These are phyloP conservation scores for Orthosia incerta DNA, from an alignment of 2,888 invertebrate species.

Conservation along the genomic window DNA sequence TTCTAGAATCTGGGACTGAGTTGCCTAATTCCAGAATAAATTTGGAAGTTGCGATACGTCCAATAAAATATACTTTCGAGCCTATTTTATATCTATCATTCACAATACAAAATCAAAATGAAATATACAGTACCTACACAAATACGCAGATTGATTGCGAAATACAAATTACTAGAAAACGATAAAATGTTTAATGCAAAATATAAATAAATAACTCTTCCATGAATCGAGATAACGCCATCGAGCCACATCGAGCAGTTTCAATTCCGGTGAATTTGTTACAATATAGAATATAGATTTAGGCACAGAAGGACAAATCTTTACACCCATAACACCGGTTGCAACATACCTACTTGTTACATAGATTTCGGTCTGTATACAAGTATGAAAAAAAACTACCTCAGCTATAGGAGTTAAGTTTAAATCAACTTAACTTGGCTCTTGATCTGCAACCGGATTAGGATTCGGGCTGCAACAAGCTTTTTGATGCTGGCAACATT, in stretches of 20 bases:
- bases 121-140: conserved; percentile 33
- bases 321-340: not conserved
- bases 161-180: conserved; percentile 35
- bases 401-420: too few relatives aligned
- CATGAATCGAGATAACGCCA: conserved; percentile 43
- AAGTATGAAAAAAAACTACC: too few relatives aligned
- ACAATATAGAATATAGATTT: not conserved
- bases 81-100: conserved; percentile 17
- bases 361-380: too few relatives aligned
- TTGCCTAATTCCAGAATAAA: not conserved
- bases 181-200: conserved; percentile 52
- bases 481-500: not conserved
- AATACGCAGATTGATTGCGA: conserved; percentile 32
- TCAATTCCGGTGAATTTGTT: conserved; percentile 39
- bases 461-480: not conserved
- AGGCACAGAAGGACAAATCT: conserved; percentile 19
- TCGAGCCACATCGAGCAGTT: conserved; percentile 51
- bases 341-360: too few relatives aligned
- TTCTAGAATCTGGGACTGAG: too few relatives aligned
- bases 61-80: conserved; percentile 12
- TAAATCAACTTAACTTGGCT: too few relatives aligned
- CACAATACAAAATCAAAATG: conserved; percentile 35
- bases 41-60: conserved; percentile 17
- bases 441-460: too few relatives aligned
- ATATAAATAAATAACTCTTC: conserved; percentile 27